Base-by-base conservation (phyloP, 2,888 invertebrate genomes). In the Molanna angustata region DNA sequence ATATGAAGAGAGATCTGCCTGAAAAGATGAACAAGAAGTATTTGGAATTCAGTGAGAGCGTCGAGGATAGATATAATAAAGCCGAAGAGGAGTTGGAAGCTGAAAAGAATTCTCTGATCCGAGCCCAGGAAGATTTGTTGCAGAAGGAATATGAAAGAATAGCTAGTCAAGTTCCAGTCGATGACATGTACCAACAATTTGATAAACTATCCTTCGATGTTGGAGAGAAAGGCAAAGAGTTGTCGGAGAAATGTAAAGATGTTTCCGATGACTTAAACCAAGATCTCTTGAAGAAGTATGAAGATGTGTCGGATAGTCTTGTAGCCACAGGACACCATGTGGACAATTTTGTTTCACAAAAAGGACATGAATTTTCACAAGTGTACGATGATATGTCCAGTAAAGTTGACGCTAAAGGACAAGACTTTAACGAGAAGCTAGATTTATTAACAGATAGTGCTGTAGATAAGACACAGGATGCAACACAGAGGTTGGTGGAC, bases 1-100 rank as follows among this genome's bases (percentile, higher is more conserved):
- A 17, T 4, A 14, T 56, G 3, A 54, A 56, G 45, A 52, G 44
- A 31, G 58, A 58, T 49, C 22, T 58, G 13, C 58, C 58, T 13
- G 58, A 58, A 32, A 58, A 56, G 35, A 42, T 31, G 3, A 39
- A 52, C 37, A 58, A 58, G 20, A 49, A 49, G 18, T 49, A 35
- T 22, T 39, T 37, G 11, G 54, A 49, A 9, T 45, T 54, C 18
- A 46, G 40, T 27, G 50, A 54, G 2, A 47, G 43, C 21, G n/a
- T 50, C 11, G 50, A 46, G 27, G 54, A 41, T 18, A 50, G 32
- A 9, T 54, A 53, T 22, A 41, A 49, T 20, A 43, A 52, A n/a
- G 42, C 21, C 11, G 37, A 43, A 14, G 20, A 32, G 9, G 47
- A 57, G 13, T 31, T 53, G 6, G 44, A 20, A 19, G 33, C 16